Evolutionary conservation across 2,797 vertebrate genomes (phyloP).

Genomic region (Pteronotus mesoamericanus): DNA sequence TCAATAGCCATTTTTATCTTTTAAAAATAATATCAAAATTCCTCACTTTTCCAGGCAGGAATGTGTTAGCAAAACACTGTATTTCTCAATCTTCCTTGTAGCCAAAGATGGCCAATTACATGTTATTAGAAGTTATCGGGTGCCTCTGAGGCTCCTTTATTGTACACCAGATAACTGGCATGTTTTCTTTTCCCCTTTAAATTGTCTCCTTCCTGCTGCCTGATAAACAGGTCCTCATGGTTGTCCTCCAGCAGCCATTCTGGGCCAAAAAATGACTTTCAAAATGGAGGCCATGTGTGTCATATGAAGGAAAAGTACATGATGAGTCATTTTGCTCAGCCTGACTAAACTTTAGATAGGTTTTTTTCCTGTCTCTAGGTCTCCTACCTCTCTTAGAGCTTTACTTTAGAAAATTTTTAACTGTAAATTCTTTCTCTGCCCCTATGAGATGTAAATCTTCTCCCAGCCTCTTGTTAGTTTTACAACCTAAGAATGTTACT

Average conservation of each 20-base stretch:
- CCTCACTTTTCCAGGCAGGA: not conserved
- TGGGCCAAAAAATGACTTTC: not conserved
- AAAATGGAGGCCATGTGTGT: not conserved
- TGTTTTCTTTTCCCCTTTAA: not conserved
- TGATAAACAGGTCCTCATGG: not conserved
- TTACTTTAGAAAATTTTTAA: not conserved
- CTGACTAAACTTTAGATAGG: not conserved
- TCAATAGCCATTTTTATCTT: not conserved
- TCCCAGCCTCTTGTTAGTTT: not conserved
- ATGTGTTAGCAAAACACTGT: not conserved
- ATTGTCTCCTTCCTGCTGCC: not conserved
- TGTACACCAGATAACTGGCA: not conserved
- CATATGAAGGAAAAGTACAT: not conserved
- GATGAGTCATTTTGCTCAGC: not conserved
- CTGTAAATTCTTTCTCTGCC: not conserved
- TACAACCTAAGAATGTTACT: not conserved
- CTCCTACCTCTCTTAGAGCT: not conserved
- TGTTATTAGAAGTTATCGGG: not conserved
- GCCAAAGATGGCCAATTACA: not conserved
- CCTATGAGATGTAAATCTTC: not conserved
- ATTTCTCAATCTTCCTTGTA: not conserved
- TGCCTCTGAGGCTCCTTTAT: not conserved
- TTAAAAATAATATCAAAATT: not conserved
- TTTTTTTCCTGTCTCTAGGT: not conserved
- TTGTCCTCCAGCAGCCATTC: not conserved